phyloP scores from a whole-genome alignment of 2,797 vertebrate genomes.

The Stomatorhinus walkeri region DNA sequence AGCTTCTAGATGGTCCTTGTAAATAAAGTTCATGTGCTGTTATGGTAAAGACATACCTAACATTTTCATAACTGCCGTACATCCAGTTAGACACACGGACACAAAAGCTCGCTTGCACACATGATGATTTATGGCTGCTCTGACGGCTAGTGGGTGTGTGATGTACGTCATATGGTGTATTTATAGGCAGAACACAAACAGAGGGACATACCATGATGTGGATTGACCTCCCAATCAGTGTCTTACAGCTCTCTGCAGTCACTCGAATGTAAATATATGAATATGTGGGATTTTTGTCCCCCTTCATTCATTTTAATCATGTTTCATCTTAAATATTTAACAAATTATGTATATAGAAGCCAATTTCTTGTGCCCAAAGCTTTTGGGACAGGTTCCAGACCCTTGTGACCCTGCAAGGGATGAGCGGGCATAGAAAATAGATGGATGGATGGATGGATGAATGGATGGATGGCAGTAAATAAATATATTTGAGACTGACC shows the following conservation, averaged over 20 bases:
- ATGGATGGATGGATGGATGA: background rate
- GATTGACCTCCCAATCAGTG: background rate
- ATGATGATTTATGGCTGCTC: background rate
- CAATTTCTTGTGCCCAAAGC: background rate
- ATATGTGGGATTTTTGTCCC: background rate
- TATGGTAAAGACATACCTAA: background rate
- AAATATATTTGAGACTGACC: background rate
- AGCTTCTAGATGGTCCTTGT: background rate
- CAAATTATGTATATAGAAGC: background rate
- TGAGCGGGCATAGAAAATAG: background rate
- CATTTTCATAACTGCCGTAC: background rate
- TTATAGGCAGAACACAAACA: background rate
- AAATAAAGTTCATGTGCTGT: background rate
- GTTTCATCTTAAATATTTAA: background rate
- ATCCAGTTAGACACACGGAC: background rate
- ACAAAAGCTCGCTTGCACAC: background rate
- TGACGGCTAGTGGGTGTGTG: background rate
- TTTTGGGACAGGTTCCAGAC: background rate
- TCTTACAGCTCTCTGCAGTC: background rate
- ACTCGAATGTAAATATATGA: background rate
- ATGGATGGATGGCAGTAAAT: background rate
- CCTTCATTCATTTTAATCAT: background rate
- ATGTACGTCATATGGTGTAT: background rate
- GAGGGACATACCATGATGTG: background rate
- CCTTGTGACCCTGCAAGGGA: background rate